Percentiles rank a stretch among this genome's conserved stretches.
These are phyloP conservation scores for Porites divaricata DNA, from an alignment of 92 coral and sea anemone species.

Conservation along the genomic window DNA sequence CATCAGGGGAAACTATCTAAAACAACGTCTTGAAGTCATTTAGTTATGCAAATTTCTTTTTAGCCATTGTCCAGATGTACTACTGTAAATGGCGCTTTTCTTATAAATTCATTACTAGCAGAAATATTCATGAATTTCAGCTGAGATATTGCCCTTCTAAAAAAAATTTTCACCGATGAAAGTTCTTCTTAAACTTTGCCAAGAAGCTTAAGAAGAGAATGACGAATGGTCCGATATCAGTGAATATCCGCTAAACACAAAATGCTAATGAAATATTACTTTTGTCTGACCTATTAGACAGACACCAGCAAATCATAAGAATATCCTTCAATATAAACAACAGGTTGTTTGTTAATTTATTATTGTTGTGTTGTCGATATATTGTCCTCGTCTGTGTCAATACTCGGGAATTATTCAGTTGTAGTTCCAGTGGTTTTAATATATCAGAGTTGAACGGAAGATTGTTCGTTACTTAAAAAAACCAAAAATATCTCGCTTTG, in stretches of 20 bases:
- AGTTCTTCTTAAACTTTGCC: neutral
- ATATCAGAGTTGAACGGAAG: neutral
- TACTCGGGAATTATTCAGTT: neutral
- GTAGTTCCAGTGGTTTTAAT: neutral
- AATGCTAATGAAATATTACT: neutral
- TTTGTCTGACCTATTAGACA: slow-evolving; percentile 8
- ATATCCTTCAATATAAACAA: slow-evolving; percentile 4
- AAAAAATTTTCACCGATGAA: no score
- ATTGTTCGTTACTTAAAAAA: neutral
- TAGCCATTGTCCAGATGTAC: neutral
- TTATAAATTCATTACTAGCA: neutral
- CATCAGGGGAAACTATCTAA: no score
- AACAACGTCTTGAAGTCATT: neutral
- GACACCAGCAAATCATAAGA: neutral
- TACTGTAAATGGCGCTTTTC: neutral
- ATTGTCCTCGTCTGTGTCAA: neutral
- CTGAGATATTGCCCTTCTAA: no score
- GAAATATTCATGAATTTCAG: neutral
- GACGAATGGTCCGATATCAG: neutral
- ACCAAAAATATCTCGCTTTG: neutral
- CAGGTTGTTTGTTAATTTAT: slow-evolving; percentile 24
- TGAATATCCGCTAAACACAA: neutral
- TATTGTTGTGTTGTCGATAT: neutral
- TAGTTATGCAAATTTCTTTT: neutral
- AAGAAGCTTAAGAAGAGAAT: neutral